Base-by-base conservation (phyloP, 2,888 invertebrate species). In the Cetonia aurata region DNA sequence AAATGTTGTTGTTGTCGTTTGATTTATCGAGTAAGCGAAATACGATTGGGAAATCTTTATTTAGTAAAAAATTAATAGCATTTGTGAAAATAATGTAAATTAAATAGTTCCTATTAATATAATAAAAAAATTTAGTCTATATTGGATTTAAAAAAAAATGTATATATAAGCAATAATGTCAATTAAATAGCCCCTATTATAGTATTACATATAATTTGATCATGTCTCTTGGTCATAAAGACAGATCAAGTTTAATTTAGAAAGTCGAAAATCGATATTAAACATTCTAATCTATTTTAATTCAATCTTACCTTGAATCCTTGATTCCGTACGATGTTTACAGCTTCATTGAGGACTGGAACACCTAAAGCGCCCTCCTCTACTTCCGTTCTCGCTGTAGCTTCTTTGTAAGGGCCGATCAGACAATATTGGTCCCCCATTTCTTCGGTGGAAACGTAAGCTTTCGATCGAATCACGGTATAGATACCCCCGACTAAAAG, bases 361-460 rank as follows among this genome's bases (percentile, higher is more conserved):
- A 92, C 89, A 0, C 89, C 87, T 78, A 95, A 93, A 50, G 96
- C 98, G 0, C 93, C 89, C 80, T 98, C 93, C 84, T 99, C 99
- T 15, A 99, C 96, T 86, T 99, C 99, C 0, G 96, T 95, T 60
- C 96, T 89, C 0, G 98, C 98, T 81, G 93, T 94, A 0, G 91
- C 88, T 83, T 99, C 99, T 84, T 97, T 98, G 84, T 96, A 99
- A 0, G 99, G 99, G 0, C 92, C 99, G 74, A 99, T 88, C 75
- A 99, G 87, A 79, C 96, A 96, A 83, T 98, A 97, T 81, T 98
- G 97, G 78, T 99, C 98, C 0, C 99, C 99, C 89, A 99, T 91
- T 86, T 99, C 99, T 81, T 98, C 98, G 0, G 96, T 95, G 0
- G 97, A 97, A 0, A 98, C 94, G 80, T 92, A 96, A 0, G 99